Evolutionary conservation across 2,888 invertebrate species (phyloP).

Genomic region (Biston betularia): DNA sequence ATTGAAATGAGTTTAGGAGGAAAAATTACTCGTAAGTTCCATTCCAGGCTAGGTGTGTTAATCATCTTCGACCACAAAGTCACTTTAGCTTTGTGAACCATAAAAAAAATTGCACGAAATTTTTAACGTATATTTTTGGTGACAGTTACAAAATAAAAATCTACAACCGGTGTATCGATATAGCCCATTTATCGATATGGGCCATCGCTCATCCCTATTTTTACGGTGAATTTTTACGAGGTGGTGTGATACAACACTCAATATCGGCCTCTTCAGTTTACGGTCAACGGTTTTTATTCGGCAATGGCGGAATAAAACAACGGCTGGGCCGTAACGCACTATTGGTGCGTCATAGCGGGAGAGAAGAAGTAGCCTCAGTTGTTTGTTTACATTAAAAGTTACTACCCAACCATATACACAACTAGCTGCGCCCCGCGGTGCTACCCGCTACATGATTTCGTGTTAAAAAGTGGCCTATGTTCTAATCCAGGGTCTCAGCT

Average conservation of each 20-base stretch:
- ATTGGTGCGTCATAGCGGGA: constrained; percentile 15
- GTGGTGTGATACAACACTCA: constrained; percentile 64
- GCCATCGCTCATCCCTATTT: constrained; percentile 37
- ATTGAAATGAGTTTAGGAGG: too few relatives aligned
- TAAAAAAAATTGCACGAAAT: neutral
- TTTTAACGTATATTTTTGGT: neutral
- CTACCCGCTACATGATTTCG: too few relatives aligned
- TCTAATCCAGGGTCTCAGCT: too few relatives aligned
- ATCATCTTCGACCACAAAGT: too few relatives aligned
- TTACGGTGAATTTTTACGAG: constrained; percentile 45
- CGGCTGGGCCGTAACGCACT: constrained; percentile 22
- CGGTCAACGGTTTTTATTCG: constrained; percentile 77
- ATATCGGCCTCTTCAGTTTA: constrained; percentile 76
- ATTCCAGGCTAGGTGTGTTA: too few relatives aligned
- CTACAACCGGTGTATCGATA: constrained; percentile 15
- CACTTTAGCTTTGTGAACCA: too few relatives aligned
- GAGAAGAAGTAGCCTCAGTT: neutral
- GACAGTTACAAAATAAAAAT: constrained; percentile 6
- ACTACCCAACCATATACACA: neutral
- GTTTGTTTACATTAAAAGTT: neutral
- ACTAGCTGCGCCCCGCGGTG: too few relatives aligned
- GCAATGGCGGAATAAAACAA: constrained; percentile 60
- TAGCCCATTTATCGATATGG: constrained; percentile 28
- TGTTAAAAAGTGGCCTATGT: too few relatives aligned
- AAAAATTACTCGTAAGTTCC: too few relatives aligned